These are phyloP conservation scores for Chlamydotis undulata DNA, from an alignment of 2,113 vertebrate species.

Conservation along the genomic window DNA sequence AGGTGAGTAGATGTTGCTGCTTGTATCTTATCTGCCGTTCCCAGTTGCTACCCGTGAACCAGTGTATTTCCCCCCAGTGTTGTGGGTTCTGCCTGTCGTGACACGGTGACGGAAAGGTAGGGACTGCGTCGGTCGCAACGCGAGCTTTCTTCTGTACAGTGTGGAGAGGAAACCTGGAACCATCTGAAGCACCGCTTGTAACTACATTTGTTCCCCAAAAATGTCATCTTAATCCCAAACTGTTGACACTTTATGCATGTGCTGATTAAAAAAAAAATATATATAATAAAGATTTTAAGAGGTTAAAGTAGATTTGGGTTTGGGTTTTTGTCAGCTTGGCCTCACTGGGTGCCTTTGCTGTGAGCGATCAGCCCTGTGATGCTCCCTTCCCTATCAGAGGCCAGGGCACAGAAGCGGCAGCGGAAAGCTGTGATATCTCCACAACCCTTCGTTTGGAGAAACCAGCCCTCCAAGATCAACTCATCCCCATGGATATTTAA, in stretches of 20 bases:
- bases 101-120: constrained; percentile 8
- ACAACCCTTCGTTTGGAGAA: neutral
- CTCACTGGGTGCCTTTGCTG: neutral
- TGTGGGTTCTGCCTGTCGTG: constrained; percentile 60
- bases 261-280: constrained; percentile 13
- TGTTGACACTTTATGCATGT: constrained; percentile 79
- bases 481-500: neutral
- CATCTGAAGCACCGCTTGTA: constrained; percentile 56
- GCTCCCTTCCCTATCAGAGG: neutral
- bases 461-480: neutral
- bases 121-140: neutral
- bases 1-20: constrained; percentile 72
- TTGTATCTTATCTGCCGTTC: constrained; percentile 64
- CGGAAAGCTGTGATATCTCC: neutral
- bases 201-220: constrained; percentile 53
- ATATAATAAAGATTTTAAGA: constrained; percentile 73
- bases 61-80: constrained; percentile 59
- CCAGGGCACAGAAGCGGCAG: neutral
- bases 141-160: constrained; percentile 47
- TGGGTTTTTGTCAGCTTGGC: neutral
- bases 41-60: constrained; percentile 67
- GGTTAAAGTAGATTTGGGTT: neutral
- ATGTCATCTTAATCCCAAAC: constrained; percentile 64
- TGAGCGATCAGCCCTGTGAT: neutral
- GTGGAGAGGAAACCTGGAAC: constrained; percentile 10